phyloP scores from a whole-genome alignment of 2,797 vertebrate genomes.

The Notolabrus celidotus region DNA sequence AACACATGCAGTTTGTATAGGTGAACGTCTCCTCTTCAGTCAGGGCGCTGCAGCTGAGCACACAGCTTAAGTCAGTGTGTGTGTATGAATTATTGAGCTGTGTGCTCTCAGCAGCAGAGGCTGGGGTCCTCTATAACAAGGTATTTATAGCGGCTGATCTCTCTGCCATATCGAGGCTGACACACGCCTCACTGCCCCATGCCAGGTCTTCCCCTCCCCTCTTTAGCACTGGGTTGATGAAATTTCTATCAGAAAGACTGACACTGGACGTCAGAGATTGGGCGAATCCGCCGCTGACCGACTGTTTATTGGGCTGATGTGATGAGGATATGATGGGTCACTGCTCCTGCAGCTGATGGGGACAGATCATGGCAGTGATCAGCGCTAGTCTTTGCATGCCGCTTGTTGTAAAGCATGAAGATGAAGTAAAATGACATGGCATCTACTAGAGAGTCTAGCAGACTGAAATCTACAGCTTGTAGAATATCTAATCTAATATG shows the following conservation, averaged over 20 bases:
- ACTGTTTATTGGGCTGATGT: slow-evolving; percentile 25
- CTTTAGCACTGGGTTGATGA: slow-evolving; percentile 58
- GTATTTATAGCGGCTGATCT: slow-evolving; percentile 84
- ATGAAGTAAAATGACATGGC: slow-evolving; percentile 23
- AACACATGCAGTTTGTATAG: slow-evolving; percentile 8
- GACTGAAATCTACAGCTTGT: background rate
- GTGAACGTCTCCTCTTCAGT: slow-evolving; percentile 34
- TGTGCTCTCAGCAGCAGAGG: slow-evolving; percentile 74
- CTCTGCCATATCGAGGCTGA: slow-evolving; percentile 60
- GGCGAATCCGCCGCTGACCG: slow-evolving; percentile 11
- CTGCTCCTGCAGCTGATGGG: slow-evolving; percentile 41
- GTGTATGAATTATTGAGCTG: slow-evolving; percentile 86
- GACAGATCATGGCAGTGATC: slow-evolving; percentile 40
- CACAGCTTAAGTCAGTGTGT: slow-evolving; percentile 58
- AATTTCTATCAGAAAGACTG: slow-evolving; percentile 35
- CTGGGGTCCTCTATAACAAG: slow-evolving; percentile 61
- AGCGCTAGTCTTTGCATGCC: slow-evolving; percentile 37
- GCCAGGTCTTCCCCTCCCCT: slow-evolving; percentile 34
- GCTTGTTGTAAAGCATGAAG: slow-evolving; percentile 21
- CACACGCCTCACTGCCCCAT: slow-evolving; percentile 60
- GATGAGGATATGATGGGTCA: slow-evolving; percentile 40
- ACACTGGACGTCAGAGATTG: slow-evolving; percentile 20
- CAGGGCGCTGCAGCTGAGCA: slow-evolving; percentile 39
- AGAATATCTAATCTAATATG: slow-evolving; percentile 17
- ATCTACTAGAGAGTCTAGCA: slow-evolving; percentile 4